Evolutionary conservation across 2,888 invertebrate genomes (phyloP).

Genomic region (Toxonevra muliebris): DNA sequence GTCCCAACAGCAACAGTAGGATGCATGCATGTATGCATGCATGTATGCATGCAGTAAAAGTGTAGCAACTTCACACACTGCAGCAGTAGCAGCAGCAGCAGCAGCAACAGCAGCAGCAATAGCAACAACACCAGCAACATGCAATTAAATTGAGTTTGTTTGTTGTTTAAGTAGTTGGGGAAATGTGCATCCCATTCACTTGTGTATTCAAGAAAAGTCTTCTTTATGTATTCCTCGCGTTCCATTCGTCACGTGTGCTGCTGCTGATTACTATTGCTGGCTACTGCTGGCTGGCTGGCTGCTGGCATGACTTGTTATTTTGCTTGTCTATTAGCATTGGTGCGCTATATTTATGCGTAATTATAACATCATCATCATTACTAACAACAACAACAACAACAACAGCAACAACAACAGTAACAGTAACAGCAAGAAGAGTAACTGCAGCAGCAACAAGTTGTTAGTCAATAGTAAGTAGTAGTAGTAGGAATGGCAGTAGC

Average conservation of each 20-base stretch:
- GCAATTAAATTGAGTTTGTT: no score
- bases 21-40: conserved; percentile 5
- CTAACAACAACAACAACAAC: conserved; percentile 9
- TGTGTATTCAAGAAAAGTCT: no score
- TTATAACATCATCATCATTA: conserved; percentile 41
- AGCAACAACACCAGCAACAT: neutral
- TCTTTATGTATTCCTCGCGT: no score
- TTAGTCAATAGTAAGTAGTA: conserved; percentile 9
- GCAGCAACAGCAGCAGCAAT: neutral
- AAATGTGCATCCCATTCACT: no score
- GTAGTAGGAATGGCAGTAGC: neutral
- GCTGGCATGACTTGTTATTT: conserved; percentile 40
- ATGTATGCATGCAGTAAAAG: conserved; percentile 9
- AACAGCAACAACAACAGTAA: neutral
- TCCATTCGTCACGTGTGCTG: conserved; percentile 27
- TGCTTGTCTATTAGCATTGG: conserved; percentile 46
- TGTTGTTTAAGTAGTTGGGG: no score
- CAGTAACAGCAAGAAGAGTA: neutral
- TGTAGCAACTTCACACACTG: neutral
- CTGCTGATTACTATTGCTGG: no score
- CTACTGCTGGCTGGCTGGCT: neutral
- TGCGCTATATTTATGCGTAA: conserved; percentile 52
- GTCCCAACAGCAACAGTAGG: neutral
- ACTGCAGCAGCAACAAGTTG: neutral
- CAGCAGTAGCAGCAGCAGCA: neutral